These are phyloP conservation scores for Taphrorychus bicolor DNA, from an alignment of 2,888 invertebrate genomes.

Conservation along the genomic window DNA sequence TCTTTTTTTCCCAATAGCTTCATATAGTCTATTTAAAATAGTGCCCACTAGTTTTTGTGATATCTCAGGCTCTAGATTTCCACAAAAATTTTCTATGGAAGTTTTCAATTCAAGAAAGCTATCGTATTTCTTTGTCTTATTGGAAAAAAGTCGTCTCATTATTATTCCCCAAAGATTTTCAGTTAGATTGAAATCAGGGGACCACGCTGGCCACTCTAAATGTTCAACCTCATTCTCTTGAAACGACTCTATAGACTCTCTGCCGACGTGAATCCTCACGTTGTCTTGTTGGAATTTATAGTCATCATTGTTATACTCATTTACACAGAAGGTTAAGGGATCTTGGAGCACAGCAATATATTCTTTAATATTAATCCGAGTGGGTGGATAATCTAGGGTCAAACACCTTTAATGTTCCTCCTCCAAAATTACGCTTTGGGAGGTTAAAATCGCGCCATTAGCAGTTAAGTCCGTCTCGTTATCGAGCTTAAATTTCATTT, in stretches of 20 bases:
- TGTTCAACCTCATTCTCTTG: background rate
- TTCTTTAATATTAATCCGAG: background rate
- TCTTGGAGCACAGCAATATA: background rate
- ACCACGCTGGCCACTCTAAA: background rate
- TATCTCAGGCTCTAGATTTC: background rate
- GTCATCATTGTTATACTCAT: no score
- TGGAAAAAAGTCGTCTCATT: background rate
- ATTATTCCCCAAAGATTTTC: background rate
- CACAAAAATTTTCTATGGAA: background rate
- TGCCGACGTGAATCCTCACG: background rate
- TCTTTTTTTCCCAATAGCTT: background rate
- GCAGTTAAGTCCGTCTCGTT: background rate
- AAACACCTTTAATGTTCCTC: background rate
- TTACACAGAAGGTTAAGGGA: background rate
- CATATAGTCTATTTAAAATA: background rate
- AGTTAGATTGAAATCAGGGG: background rate
- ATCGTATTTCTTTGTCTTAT: background rate
- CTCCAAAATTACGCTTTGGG: background rate
- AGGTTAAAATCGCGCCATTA: background rate
- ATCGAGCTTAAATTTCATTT: background rate
- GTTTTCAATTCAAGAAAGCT: background rate
- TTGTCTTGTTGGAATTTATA: background rate
- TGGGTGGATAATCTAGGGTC: background rate
- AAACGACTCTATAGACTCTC: background rate
- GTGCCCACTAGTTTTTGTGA: no score